Evolutionary conservation across 1,140 invertebrate species (phyloP).

Genomic region (Drosophila ironensis): DNA sequence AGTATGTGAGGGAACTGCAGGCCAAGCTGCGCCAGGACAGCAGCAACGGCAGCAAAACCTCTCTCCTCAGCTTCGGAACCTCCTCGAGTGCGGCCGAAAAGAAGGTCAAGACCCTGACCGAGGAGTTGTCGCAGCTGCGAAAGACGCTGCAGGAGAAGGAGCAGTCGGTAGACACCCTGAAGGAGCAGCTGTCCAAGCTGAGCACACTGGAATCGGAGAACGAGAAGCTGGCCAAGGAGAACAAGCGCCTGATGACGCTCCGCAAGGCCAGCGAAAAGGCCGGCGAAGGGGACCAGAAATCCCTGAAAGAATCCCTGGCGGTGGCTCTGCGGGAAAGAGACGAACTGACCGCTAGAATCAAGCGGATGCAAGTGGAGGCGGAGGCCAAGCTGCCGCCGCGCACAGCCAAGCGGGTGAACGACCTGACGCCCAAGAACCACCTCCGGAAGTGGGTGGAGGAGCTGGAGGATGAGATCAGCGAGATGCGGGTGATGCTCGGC

Average conservation of each 20-base stretch:
- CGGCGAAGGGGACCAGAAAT: constrained; percentile 52
- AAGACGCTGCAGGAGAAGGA: constrained; percentile 92
- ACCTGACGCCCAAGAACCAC: constrained; percentile 76
- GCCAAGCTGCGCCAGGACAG: constrained; percentile 84
- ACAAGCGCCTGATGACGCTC: constrained; percentile 83
- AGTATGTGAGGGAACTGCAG: constrained; percentile 89
- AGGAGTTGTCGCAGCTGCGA: constrained; percentile 87
- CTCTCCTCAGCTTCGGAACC: constrained; percentile 41
- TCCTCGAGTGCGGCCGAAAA: constrained; percentile 84
- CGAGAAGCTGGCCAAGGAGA: constrained; percentile 88
- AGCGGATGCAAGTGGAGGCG: constrained; percentile 66
- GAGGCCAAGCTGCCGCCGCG: constrained; percentile 62
- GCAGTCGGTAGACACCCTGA: constrained; percentile 89
- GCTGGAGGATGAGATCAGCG: constrained; percentile 77
- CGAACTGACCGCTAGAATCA: constrained; percentile 59
- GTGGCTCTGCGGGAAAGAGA: constrained; percentile 61
- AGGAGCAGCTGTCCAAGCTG: constrained; percentile 87
- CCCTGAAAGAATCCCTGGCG: constrained; percentile 63
- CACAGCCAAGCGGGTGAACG: constrained; percentile 70
- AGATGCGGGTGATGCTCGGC: constrained; percentile 66
- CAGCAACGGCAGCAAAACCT: constrained; percentile 58
- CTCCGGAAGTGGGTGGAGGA: constrained; percentile 81
- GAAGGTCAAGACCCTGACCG: constrained; percentile 87
- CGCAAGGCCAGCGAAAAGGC: constrained; percentile 57
- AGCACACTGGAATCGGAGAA: constrained; percentile 88